Conservation (phyloP, 2,888 invertebrate genomes). For the Nomada fabriciana region DNA sequence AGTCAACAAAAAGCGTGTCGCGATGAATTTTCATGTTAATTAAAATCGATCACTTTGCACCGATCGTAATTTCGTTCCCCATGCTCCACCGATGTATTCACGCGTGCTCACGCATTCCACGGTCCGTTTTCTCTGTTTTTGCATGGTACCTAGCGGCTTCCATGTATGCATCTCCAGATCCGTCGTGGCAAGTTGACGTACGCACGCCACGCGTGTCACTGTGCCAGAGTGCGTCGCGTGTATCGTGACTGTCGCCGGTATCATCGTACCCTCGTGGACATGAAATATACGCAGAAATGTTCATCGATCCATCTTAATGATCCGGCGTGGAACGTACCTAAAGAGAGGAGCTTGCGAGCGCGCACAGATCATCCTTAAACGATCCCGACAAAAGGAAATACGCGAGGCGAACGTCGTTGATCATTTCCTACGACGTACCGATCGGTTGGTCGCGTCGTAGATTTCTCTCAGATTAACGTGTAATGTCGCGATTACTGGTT, state of each 20-base stretch:
- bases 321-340: slow-evolving; percentile 30
- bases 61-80: neutral
- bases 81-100: neutral
- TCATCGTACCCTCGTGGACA: slow-evolving; percentile 25
- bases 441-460: slow-evolving; percentile 36
- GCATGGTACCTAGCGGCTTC: slow-evolving; percentile 4
- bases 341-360: neutral
- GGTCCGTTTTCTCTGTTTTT: slow-evolving; percentile 37
- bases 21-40: neutral
- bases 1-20: neutral
- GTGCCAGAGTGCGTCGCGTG: slow-evolving; percentile 35
- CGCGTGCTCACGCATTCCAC: slow-evolving; percentile 19
- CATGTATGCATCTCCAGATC: slow-evolving; percentile 30
- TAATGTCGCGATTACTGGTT: slow-evolving; percentile 53
- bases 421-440: slow-evolving; percentile 52
- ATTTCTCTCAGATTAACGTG: slow-evolving; percentile 56
- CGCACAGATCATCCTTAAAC: slow-evolving; percentile 42
- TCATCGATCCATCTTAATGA: slow-evolving; percentile 58
- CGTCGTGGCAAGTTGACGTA: slow-evolving; percentile 31
- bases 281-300: slow-evolving; percentile 50
- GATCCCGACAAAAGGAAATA: slow-evolving; percentile 53
- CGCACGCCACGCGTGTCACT: slow-evolving; percentile 29
- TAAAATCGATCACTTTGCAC: slow-evolving; percentile 1
- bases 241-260: slow-evolving; percentile 23
- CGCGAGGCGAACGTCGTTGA: slow-evolving; percentile 43